Conservation (phyloP, 2,888 invertebrate species). For the Eupithecia subumbrata region DNA sequence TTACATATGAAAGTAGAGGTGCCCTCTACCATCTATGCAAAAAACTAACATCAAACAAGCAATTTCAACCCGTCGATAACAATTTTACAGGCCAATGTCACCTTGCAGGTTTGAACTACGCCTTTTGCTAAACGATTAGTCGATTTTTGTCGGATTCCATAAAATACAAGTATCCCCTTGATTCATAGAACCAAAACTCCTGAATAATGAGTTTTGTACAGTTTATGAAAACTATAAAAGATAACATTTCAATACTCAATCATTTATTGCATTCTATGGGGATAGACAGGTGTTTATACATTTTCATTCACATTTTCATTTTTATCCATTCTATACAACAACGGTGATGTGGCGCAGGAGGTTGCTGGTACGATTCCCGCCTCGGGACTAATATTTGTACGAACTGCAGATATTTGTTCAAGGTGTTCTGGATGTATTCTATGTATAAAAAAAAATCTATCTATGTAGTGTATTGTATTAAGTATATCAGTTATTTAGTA, state of each 20-base stretch:
- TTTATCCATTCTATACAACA: too few relatives aligned
- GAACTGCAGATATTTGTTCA: too few relatives aligned
- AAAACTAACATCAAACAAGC: slow-evolving; percentile 39
- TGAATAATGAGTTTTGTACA: not conserved
- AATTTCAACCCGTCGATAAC: slow-evolving; percentile 40
- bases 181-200: not conserved
- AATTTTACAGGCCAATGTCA: slow-evolving; percentile 49
- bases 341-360: too few relatives aligned
- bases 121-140: slow-evolving; percentile 44
- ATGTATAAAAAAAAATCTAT: too few relatives aligned
- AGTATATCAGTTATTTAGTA: too few relatives aligned
- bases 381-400: too few relatives aligned
- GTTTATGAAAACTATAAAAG: not conserved
- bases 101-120: slow-evolving; percentile 61
- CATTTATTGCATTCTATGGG: too few relatives aligned
- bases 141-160: slow-evolving; percentile 37
- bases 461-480: too few relatives aligned
- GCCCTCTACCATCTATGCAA: slow-evolving; percentile 14
- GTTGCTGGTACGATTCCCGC: too few relatives aligned
- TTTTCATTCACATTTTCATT: too few relatives aligned
- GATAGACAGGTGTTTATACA: too few relatives aligned
- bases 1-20: slow-evolving; percentile 1
- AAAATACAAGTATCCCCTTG: not conserved
- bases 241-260: not conserved
- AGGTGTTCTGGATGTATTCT: too few relatives aligned